These are phyloP conservation scores for Serranochromis macrocephalus DNA, from an alignment of 2,113 vertebrate genomes.

Conservation along the genomic window DNA sequence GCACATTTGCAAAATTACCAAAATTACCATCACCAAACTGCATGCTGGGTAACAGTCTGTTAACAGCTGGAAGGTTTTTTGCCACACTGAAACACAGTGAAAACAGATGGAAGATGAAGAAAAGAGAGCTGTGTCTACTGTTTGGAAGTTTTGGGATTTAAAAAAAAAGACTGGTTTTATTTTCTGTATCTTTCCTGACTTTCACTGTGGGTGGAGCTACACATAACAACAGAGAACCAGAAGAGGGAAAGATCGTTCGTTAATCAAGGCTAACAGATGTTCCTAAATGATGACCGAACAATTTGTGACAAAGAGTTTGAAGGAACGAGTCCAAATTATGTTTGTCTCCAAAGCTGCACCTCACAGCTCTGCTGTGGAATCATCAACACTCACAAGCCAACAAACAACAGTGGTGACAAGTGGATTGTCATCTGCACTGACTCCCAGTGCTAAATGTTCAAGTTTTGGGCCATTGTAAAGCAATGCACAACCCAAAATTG, in stretches of 20 bases:
- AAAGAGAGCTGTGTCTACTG: neutral
- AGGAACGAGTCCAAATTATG: neutral
- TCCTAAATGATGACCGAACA: neutral
- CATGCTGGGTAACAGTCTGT: neutral
- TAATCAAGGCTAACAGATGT: neutral
- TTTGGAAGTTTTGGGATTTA: neutral
- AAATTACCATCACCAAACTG: neutral
- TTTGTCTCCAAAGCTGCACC: neutral
- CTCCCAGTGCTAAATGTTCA: accelerated
- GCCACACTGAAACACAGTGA: neutral
- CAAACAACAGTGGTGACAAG: neutral
- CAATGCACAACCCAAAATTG: neutral
- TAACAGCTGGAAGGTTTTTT: neutral
- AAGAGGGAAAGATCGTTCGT: accelerated
- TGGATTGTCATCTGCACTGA: accelerated
- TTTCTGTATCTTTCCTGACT: neutral
- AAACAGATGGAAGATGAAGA: neutral
- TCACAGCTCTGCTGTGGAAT: neutral
- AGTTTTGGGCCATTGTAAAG: accelerated
- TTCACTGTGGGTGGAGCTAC: neutral
- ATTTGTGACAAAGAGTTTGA: neutral
- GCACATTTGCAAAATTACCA: neutral
- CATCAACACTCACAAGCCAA: neutral
- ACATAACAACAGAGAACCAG: neutral
- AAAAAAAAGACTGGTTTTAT: neutral